A percentile compares a stretch with the other conserved stretches of the same genome.
Evolutionary conservation across 2,888 invertebrate genomes (phyloP).

Genomic region (Antheraea yamamai): DNA sequence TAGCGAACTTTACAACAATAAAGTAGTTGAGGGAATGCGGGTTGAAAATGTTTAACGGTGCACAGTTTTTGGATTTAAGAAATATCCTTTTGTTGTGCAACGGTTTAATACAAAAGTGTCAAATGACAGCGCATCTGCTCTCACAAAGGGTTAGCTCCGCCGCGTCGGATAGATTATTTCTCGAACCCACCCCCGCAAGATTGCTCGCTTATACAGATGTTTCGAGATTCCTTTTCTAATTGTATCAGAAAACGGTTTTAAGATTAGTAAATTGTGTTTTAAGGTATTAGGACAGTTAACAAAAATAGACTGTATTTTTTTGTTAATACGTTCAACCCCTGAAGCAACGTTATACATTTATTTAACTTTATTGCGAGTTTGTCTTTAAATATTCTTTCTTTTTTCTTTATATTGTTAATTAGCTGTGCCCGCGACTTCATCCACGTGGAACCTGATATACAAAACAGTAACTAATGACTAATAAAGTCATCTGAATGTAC

Average conservation of each 20-base stretch:
- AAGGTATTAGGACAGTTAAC: conserved; percentile 23
- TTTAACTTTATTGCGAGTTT: neutral
- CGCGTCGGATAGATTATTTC: conserved; percentile 78
- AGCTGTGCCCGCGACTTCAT: no score
- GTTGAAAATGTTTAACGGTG: conserved; percentile 69
- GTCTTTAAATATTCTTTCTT: no score
- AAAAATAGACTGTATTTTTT: conserved; percentile 24
- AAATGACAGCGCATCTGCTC: conserved; percentile 82
- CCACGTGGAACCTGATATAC: no score
- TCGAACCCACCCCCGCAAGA: conserved; percentile 79
- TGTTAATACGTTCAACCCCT: neutral
- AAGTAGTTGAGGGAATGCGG: conserved; percentile 74
- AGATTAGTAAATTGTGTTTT: conserved; percentile 44
- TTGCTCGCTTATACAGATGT: conserved; percentile 79
- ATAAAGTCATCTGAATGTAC: no score
- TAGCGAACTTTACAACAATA: conserved; percentile 43
- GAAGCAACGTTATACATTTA: neutral
- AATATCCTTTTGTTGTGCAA: conserved; percentile 79
- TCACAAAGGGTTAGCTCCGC: conserved; percentile 77
- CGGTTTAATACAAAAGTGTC: conserved; percentile 82
- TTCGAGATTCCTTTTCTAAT: conserved; percentile 49
- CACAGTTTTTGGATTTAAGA: conserved; percentile 80
- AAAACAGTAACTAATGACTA: no score
- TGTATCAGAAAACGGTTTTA: conserved; percentile 45
- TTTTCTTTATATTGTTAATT: no score